Evolutionary conservation across 2,888 invertebrate species (phyloP), one percentile per base, ranked within the genome.

Genomic region (Chymomyza procnemis): DNA sequence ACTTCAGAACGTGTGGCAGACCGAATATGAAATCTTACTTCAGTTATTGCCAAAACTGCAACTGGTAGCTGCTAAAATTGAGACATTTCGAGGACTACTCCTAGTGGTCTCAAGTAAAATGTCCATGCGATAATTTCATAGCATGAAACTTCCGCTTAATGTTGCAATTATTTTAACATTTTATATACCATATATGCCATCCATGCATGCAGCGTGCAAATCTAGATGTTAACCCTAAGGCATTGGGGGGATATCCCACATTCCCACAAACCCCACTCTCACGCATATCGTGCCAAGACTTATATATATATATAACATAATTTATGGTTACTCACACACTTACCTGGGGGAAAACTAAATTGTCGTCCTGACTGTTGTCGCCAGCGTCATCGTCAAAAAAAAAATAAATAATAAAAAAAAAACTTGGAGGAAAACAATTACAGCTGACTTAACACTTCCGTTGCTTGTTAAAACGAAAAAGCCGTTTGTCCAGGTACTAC

Each of bases 391-490:
- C 30, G 34, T 67, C 56, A 61, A 58, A 61, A 57, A 61, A 67
- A 77, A 74, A 78, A 81, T 74, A 61, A 67, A 77, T 72, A 78
- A 81, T 74, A 71, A 60, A 70, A 56, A 41, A 18, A 14, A 3
- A 63, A 55, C 34, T 64, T 64, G 73, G 71, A 75, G 78, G 74
- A 80, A 87, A 85, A 87, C 85, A 85, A 85, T 85, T 85, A 87
- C 77, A 87, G 68, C 78, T 83, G 87, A 87, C 87, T 87, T 85
- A 83, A 87, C 84, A 85, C 80, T 81, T 85, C 87, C 85, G 87
- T 75, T 85, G 61, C 87, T 79, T 84, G 87, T 85, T 85, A 80
- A 30, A 62, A 41, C 12, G 12, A 41, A 41, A 82, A 79, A 71
- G 76, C 68, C 82, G 82, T n/a, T n/a, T n/a, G n/a, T 75, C 79